Evolutionary conservation across 2,888 invertebrate genomes (phyloP).

Genomic region (Charanyca ferruginea): DNA sequence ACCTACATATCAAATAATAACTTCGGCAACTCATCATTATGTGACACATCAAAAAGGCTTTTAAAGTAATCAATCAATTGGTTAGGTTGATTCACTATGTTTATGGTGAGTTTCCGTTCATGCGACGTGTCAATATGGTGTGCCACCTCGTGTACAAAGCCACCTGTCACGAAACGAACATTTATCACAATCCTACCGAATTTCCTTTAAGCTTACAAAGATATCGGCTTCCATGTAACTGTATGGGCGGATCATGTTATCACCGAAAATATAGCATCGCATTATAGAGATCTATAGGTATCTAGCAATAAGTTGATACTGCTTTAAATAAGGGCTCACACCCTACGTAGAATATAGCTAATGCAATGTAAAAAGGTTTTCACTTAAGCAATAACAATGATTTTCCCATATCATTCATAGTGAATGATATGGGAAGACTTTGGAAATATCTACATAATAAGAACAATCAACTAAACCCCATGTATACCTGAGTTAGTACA

Average conservation of each 20-base stretch:
- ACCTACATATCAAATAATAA: conserved; percentile 36
- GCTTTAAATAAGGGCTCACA: not conserved
- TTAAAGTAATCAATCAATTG: conserved; percentile 75
- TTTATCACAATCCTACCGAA: conserved; percentile 82
- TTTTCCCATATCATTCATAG: conserved; percentile 28
- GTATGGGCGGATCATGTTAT: conserved; percentile 52
- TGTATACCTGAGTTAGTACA: not conserved
- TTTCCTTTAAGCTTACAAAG: conserved; percentile 69
- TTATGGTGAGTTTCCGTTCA: conserved; percentile 77
- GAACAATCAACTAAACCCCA: not conserved
- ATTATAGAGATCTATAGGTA: conserved; percentile 30
- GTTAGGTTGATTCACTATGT: conserved; percentile 69
- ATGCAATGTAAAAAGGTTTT: conserved; percentile 21
- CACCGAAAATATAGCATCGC: conserved; percentile 35
- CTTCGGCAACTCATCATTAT: conserved; percentile 44
- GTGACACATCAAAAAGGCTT: conserved; percentile 67
- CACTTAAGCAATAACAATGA: conserved; percentile 25
- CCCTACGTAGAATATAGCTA: conserved; percentile 18
- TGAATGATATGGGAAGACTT: not conserved
- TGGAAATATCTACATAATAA: not conserved
- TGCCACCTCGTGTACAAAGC: conserved; percentile 78
- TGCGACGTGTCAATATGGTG: conserved; percentile 81
- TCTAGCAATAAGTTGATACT: not conserved
- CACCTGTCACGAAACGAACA: conserved; percentile 80
- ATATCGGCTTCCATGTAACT: conserved; percentile 59